Evolutionary conservation across 2,888 invertebrate genomes (phyloP).

Genomic region (Aricia artaxerxes): DNA sequence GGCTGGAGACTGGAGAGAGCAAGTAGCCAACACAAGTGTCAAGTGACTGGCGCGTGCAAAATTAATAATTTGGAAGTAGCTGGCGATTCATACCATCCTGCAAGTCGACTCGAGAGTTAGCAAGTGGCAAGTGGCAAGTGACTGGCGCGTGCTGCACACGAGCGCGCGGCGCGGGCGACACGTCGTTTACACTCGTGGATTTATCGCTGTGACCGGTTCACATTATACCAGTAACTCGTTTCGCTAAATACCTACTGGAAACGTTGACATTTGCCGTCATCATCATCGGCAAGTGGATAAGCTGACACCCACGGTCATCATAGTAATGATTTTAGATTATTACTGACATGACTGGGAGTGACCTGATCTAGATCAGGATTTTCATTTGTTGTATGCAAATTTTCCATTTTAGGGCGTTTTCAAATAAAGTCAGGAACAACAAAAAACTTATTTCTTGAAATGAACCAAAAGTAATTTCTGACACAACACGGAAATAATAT

Average conservation of each 20-base stretch:
- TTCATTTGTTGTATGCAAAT: too few relatives aligned
- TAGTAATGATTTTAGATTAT: background rate
- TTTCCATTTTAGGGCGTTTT: too few relatives aligned
- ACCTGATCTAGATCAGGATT: too few relatives aligned
- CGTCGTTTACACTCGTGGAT: conserved; percentile 50
- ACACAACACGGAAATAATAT: too few relatives aligned
- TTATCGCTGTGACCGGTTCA: conserved; percentile 16
- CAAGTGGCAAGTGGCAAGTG: background rate
- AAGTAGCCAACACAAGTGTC: too few relatives aligned
- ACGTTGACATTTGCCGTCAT: conserved; percentile 13
- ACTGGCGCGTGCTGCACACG: background rate
- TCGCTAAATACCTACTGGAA: conserved; percentile 19
- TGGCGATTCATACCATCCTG: background rate
- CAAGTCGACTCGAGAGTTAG: background rate
- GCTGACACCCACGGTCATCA: background rate
- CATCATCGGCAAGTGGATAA: background rate
- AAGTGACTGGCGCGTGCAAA: background rate
- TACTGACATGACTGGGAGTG: too few relatives aligned
- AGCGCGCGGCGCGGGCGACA: conserved; percentile 35
- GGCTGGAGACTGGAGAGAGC: too few relatives aligned
- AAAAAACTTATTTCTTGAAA: too few relatives aligned
- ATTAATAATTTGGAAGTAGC: background rate
- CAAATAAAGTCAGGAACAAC: too few relatives aligned
- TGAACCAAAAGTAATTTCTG: too few relatives aligned
- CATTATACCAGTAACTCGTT: conserved; percentile 21